Conservation (phyloP, 2,797 vertebrate species). For the Cheirogaleus major region DNA sequence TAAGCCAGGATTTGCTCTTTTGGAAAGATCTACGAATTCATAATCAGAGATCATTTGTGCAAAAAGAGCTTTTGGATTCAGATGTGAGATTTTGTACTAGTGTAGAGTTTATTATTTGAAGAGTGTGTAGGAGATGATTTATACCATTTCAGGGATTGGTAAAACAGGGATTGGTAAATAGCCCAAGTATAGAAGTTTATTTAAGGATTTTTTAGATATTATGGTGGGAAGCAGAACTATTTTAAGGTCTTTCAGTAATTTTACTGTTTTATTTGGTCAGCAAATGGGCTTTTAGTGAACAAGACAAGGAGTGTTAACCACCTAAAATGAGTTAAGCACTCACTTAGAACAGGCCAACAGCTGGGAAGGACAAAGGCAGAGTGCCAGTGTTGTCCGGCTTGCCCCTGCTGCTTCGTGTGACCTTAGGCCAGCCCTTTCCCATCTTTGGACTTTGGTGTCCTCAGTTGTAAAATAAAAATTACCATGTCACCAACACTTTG, state of each 20-base stretch:
- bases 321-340: neutral
- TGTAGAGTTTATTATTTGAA: conserved; percentile 41
- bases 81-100: conserved; percentile 34
- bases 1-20: neutral
- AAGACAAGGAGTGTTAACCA: neutral
- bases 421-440: neutral
- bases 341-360: neutral
- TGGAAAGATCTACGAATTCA: neutral
- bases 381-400: accelerated
- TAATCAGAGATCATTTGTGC: neutral
- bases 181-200: neutral
- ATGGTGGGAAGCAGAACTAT: neutral
- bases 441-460: neutral
- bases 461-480: neutral
- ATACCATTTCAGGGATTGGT: neutral
- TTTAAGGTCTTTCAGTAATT: conserved; percentile 41
- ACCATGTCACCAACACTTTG: neutral
- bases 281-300: neutral
- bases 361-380: neutral
- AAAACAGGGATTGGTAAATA: neutral
- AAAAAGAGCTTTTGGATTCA: conserved; percentile 2
- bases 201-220: conserved; percentile 41
- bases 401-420: neutral
- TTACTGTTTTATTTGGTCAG: conserved; percentile 28
- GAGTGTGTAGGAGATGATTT: neutral